Percentiles rank a stretch among this genome's conserved stretches.
Evolutionary conservation across 2,888 invertebrate species (phyloP).

Genomic region (Mythimna loreyi): DNA sequence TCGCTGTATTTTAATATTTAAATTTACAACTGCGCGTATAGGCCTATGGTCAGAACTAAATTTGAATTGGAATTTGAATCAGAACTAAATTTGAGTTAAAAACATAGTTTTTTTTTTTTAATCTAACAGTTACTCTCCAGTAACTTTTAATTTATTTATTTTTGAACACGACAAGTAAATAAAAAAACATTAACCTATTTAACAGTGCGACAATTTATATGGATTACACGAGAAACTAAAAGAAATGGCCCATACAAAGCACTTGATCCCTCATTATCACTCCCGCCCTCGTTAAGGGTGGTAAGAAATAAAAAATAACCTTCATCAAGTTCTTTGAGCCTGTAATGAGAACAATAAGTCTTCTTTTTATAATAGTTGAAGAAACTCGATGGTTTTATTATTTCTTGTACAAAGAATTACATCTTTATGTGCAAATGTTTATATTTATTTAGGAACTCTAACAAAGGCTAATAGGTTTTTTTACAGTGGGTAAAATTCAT

Average conservation of each 20-base stretch:
- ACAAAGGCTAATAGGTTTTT: too few species aligned
- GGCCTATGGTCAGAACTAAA: too few species aligned
- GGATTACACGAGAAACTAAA: constrained; percentile 34
- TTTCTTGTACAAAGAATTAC: constrained; percentile 1
- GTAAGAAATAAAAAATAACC: constrained; percentile 41
- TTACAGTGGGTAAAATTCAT: too few species aligned
- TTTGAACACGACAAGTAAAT: background rate
- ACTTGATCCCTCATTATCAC: constrained; percentile 55
- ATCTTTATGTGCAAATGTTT: background rate
- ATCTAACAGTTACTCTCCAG: too few species aligned
- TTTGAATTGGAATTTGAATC: too few species aligned
- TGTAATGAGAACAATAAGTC: constrained; percentile 46
- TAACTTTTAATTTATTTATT: too few species aligned
- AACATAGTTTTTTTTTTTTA: too few species aligned
- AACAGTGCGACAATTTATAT: constrained; percentile 18
- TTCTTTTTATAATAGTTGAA: constrained; percentile 40
- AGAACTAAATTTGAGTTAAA: too few species aligned
- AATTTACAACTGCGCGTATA: too few species aligned
- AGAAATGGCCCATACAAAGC: constrained; percentile 45
- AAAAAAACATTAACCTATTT: background rate
- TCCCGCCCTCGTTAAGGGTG: constrained; percentile 39
- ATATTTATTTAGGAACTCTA: too few species aligned
- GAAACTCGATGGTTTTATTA: constrained; percentile 12
- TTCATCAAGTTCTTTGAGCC: constrained; percentile 43
- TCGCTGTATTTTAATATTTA: too few species aligned